phyloP scores from a whole-genome alignment of 2,888 invertebrate species.

The Epirrita christyi region DNA sequence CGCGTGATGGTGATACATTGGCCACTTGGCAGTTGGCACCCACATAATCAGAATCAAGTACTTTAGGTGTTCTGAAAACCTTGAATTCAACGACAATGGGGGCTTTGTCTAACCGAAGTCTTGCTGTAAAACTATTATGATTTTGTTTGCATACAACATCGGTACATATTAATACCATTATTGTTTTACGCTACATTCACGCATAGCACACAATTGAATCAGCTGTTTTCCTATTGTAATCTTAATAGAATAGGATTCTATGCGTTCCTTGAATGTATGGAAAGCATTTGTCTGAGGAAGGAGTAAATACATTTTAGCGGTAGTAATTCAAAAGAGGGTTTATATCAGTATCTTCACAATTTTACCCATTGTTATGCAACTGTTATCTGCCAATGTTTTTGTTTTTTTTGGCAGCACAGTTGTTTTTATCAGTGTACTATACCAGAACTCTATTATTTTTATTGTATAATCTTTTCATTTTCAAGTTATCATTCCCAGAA shows the following conservation, averaged over 20 bases:
- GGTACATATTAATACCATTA: background rate
- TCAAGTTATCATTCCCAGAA: conserved; percentile 17
- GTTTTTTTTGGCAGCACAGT: background rate
- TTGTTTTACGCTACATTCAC: background rate
- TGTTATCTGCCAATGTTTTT: background rate
- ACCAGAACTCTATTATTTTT: conserved; percentile 5
- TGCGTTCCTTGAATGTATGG: background rate
- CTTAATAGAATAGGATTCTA: background rate
- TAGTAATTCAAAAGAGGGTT: background rate
- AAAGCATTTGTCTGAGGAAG: background rate
- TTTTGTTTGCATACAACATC: conserved; percentile 15
- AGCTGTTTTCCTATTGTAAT: conserved; percentile 9
- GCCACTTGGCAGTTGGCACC: background rate
- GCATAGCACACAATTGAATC: conserved; percentile 2
- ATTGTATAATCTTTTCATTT: background rate
- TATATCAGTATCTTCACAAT: conserved; percentile 22
- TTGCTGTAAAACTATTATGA: conserved; percentile 15
- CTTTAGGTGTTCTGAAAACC: conserved; percentile 12
- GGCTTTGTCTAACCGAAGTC: conserved; percentile 20
- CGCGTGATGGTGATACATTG: no score
- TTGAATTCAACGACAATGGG: conserved; percentile 24
- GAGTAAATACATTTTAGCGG: background rate
- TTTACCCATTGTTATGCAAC: background rate
- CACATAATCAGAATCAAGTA: conserved; percentile 3
- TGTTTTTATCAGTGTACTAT: conserved; percentile 12